Conservation (phyloP, 1,140 invertebrate genomes). For the Plodia interpunctella region DNA sequence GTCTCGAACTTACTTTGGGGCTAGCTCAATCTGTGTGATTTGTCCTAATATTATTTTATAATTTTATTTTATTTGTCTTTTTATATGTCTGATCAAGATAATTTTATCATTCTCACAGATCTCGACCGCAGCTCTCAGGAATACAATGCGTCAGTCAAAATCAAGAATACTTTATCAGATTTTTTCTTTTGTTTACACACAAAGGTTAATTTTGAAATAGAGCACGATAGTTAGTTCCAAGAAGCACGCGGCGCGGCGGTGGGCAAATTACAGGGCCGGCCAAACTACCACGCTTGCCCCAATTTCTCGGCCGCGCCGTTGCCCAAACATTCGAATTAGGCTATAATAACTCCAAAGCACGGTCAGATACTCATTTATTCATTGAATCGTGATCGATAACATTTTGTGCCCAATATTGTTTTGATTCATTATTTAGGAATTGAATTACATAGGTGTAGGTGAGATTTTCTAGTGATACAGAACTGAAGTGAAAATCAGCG, state of each 20-base stretch:
- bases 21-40: too few relatives aligned
- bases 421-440: slow-evolving; percentile 17
- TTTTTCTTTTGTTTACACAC: slow-evolving; percentile 16
- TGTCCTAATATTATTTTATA: too few relatives aligned
- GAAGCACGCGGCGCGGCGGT: slow-evolving; percentile 39
- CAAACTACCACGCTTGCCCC: slow-evolving; percentile 47
- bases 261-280: slow-evolving; percentile 58
- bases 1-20: too few relatives aligned
- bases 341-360: slow-evolving; percentile 14
- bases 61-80: too few relatives aligned
- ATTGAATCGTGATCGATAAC: slow-evolving; percentile 5
- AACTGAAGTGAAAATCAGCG: too few relatives aligned
- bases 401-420: slow-evolving; percentile 7
- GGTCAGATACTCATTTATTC: neutral
- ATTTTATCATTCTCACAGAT: too few relatives aligned
- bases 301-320: slow-evolving; percentile 45
- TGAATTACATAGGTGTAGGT: slow-evolving; percentile 18
- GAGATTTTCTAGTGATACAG: too few relatives aligned
- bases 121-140: too few relatives aligned
- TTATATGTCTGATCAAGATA: too few relatives aligned
- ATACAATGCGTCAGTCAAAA: too few relatives aligned
- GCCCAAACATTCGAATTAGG: slow-evolving; percentile 65
- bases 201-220: slow-evolving; percentile 14
- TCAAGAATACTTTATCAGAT: neutral
- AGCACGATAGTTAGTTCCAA: slow-evolving; percentile 31